Base-by-base conservation (phyloP, 2,888 invertebrate genomes). In the Brachyopa scutellaris region DNA sequence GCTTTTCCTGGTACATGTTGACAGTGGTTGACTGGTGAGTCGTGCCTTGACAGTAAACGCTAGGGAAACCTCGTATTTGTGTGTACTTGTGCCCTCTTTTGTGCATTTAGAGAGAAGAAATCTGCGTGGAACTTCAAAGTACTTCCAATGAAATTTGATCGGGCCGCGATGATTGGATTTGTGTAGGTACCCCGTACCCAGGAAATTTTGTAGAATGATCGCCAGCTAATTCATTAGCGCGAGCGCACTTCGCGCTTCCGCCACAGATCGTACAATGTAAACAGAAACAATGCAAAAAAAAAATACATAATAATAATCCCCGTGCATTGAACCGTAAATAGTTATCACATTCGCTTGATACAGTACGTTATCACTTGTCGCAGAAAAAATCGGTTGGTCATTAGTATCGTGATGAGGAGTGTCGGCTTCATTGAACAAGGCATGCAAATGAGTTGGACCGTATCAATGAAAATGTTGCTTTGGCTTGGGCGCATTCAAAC, bases 361-460 rank as follows among this genome's bases (percentile, higher is more conserved):
- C 26, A 33, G 40, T 51, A 23, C 73, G 49, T 72, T 82, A 77
- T 77, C 82, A 82, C 77, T 82, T 82, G 82, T 82, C 77, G 77
- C 61, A 55, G 49, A 49, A 19, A 38, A 42, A 17, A 55, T 73
- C 51, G 21, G 19, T 61, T 62, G 45, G 3, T 26, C 40, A 49
- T 29, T 42, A 11, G 13, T 15, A 15, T 21, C 11, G 3, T 19
- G 23, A n/a, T 11, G 9, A 23, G 23, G 33, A 76, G 33, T 61
- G 70, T 61, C 47, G 47, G 51, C 74, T 76, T 70, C 59, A 70
- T 64, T 82, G 51, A 70, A 33, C 80, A 70, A 38, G 42, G 23
- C 82, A 77, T 82, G 77, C 82, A 72, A 82, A 77, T 70, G 53
- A 74, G 62, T 77, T 72, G 77, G 77, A 72, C 77, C 82, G 77